Base-by-base conservation (phyloP, 2,113 vertebrate genomes). In the Podarcis raffonei region DNA sequence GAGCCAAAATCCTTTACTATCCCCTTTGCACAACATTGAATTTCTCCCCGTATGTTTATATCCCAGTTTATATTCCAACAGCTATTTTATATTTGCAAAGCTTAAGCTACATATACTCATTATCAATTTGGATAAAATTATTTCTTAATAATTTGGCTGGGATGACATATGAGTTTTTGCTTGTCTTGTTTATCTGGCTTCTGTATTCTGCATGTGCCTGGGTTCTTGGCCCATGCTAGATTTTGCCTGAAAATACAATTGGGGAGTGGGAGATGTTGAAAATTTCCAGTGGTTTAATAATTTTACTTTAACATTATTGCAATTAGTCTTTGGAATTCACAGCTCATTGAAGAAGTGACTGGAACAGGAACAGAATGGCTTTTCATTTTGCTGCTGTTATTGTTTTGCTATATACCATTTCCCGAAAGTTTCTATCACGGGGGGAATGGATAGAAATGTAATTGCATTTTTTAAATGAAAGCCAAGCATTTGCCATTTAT, bases 371-470 rank as follows among this genome's bases (percentile, higher is more conserved):
- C 20, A 68, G 37, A 83, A 69, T 69, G 81, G 42, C 84, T 90
- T 86, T 59, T 59, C 0, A 1, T 90, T 91, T 93, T 0, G 0
- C 91, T 89, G 69, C 76, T 88, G 90, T 92, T 91, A 91, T 89
- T 94, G 90, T 89, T 69, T 89, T 90, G 92, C 87, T 68, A 22
- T 84, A 86, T 90, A 48, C 27, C 74, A 65, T 85, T 92, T 94
- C 88, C 91, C 87, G 72, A 90, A 90, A 93, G 35, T 92, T 91
- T 91, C 85, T 81, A 71, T 81, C 59, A 78, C 35, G 89, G 92
- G 30, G 83, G 48, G 86, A 74, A 66, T 3, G 1, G 6, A 8
- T 79, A 84, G 85, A 85, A 92, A 81, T 37, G 69, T 32, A 62
- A 84, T 93, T 93, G 81, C 72, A 93, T 89, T 83, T 89, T 53